phyloP scores from a whole-genome alignment of 2,888 invertebrate species.

The Ephialtes manifestator region DNA sequence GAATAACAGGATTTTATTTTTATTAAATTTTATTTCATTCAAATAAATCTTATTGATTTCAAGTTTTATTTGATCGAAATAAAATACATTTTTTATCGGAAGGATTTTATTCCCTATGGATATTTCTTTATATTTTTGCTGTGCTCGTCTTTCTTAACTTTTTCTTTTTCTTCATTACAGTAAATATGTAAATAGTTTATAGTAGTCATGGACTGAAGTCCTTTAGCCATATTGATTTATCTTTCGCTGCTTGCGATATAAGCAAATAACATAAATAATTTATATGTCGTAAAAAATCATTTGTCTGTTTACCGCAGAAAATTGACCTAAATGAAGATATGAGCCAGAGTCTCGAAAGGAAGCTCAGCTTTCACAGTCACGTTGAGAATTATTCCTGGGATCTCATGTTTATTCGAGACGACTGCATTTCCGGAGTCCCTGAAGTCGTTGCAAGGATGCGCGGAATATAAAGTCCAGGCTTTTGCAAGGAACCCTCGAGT shows the following conservation, averaged over 20 bases:
- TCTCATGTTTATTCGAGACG: conserved; percentile 67
- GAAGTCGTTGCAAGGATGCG: conserved; percentile 45
- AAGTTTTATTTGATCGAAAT: no score
- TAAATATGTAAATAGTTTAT: no score
- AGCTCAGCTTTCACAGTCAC: conserved; percentile 33
- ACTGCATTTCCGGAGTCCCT: conserved; percentile 61
- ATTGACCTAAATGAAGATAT: conserved; percentile 55
- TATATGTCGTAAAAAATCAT: neutral
- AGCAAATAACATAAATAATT: neutral
- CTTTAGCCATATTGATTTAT: neutral
- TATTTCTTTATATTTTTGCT: no score
- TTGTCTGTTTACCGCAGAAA: conserved; percentile 3
- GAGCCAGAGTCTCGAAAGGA: conserved; percentile 44
- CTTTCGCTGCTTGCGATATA: neutral
- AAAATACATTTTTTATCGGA: no score
- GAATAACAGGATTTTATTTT: no score
- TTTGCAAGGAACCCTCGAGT: conserved; percentile 13
- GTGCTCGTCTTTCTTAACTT: no score
- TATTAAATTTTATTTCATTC: no score
- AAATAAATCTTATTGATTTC: no score
- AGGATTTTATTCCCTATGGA: no score
- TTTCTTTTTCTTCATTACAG: no score
- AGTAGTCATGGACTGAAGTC: no score
- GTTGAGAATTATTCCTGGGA: conserved; percentile 56
- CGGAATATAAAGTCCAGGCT: conserved; percentile 59